Evolutionary conservation across 2,888 invertebrate genomes (phyloP).

Genomic region (Nesidiocoris tenuis): DNA sequence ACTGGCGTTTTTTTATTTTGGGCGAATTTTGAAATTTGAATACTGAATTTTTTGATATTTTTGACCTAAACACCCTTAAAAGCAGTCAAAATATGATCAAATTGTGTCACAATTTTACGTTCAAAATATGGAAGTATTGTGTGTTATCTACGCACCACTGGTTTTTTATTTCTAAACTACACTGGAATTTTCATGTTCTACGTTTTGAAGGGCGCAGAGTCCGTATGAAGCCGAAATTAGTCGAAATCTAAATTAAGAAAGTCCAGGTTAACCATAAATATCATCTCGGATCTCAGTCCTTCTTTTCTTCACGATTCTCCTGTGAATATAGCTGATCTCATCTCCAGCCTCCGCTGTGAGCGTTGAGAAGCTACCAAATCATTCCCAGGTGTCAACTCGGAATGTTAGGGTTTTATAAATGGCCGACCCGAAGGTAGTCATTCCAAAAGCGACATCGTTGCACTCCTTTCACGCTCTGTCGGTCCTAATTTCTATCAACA

Average conservation of each 20-base stretch:
- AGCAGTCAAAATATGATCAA: too few relatives aligned
- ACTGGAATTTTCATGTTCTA: not conserved
- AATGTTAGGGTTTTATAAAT: not conserved
- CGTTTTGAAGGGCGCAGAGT: not conserved
- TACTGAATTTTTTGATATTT: too few relatives aligned
- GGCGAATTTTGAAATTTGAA: too few relatives aligned
- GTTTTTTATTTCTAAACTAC: not conserved
- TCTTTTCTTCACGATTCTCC: not conserved
- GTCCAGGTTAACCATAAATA: too few relatives aligned
- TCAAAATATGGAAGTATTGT: too few relatives aligned
- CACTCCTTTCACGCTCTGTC: not conserved
- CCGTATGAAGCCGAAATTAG: too few relatives aligned
- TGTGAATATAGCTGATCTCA: not conserved
- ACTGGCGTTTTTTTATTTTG: not conserved
- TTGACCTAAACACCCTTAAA: too few relatives aligned
- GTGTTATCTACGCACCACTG: too few relatives aligned
- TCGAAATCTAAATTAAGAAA: too few relatives aligned
- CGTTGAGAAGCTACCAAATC: not conserved
- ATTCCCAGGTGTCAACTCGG: too few relatives aligned
- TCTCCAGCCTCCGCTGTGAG: not conserved
- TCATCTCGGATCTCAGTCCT: not conserved
- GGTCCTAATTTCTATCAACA: not conserved
- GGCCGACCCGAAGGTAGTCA: not conserved
- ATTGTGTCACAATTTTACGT: too few relatives aligned
- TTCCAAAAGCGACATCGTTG: not conserved